A percentile compares a stretch with the other conserved stretches of the same genome.
Conservation (phyloP, 2,888 invertebrate genomes). For the Endomychus coccineus region DNA sequence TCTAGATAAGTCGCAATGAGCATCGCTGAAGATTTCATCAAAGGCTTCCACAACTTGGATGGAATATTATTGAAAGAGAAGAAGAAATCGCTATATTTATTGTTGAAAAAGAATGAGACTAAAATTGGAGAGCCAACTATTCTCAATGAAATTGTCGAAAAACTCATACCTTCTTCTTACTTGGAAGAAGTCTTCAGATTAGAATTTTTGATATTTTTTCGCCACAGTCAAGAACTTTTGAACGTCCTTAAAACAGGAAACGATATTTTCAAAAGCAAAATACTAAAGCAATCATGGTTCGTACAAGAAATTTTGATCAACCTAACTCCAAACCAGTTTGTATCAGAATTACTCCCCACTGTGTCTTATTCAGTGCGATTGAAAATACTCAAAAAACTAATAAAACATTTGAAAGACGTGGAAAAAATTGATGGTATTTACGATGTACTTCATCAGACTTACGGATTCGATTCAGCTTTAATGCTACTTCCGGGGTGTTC, state of each 20-base stretch:
- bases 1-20: no score
- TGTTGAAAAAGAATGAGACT: constrained; percentile 8
- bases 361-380: constrained; percentile 15
- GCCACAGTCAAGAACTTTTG: constrained; percentile 11
- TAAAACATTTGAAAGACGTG: constrained; percentile 5
- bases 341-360: constrained; percentile 12
- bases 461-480: constrained; percentile 13
- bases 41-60: constrained; percentile 14
- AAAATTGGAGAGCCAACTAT: neutral
- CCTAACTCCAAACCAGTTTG: constrained; percentile 10
- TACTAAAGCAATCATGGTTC: constrained; percentile 18
- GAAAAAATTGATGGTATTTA: constrained; percentile 13
- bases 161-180: constrained; percentile 12
- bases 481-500: constrained; percentile 15
- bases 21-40: constrained; percentile 9
- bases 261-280: constrained; percentile 14
- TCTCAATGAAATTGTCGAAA: constrained; percentile 9
- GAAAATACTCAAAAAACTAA: constrained; percentile 16
- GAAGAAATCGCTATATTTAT: constrained; percentile 11
- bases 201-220: constrained; percentile 17
- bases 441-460: constrained; percentile 8
- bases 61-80: constrained; percentile 15
- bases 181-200: constrained; percentile 16
- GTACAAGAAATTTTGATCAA: constrained; percentile 8
- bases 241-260: constrained; percentile 15